Evolutionary conservation across 2,113 vertebrate species (phyloP).

Genomic region (Psittacara wagleri): DNA sequence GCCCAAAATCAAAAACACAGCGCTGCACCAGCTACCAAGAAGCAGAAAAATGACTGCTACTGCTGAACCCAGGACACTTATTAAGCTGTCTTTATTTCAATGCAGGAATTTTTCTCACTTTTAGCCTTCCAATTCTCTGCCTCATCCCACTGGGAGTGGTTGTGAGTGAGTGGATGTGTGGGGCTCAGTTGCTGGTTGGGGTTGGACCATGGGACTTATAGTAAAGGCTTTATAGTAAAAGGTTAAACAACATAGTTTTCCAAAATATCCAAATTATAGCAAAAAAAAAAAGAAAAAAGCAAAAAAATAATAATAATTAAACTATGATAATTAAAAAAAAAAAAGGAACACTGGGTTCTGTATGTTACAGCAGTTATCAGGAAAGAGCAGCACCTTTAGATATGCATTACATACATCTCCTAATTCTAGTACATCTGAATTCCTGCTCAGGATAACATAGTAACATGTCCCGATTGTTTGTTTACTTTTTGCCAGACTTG

Average conservation of each 20-base stretch:
- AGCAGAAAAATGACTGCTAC: too few relatives aligned
- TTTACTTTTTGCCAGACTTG: not conserved
- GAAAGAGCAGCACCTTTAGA: not conserved
- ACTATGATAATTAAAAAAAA: not conserved
- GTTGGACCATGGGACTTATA: not conserved
- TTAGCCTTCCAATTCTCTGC: not conserved
- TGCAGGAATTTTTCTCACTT: not conserved
- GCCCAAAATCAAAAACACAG: too few relatives aligned
- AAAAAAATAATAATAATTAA: too few relatives aligned
- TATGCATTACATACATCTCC: not conserved
- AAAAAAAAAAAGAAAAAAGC: not conserved
- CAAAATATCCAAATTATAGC: not conserved
- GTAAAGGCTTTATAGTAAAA: not conserved
- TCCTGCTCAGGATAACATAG: not conserved
- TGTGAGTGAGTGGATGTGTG: not conserved
- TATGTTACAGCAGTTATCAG: not conserved
- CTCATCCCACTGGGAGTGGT: not conserved
- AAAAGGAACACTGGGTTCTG: fast-evolving
- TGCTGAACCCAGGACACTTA: not conserved
- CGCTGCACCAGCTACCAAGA: too few relatives aligned
- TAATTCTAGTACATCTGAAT: not conserved
- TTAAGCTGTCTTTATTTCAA: not conserved
- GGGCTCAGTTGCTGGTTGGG: not conserved
- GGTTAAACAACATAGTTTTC: not conserved
- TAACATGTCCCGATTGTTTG: not conserved